Percentiles rank a stretch among this genome's conserved stretches.
These are phyloP conservation scores for Trissolcus basalis DNA, from an alignment of 1,140 invertebrate genomes.

Conservation along the genomic window DNA sequence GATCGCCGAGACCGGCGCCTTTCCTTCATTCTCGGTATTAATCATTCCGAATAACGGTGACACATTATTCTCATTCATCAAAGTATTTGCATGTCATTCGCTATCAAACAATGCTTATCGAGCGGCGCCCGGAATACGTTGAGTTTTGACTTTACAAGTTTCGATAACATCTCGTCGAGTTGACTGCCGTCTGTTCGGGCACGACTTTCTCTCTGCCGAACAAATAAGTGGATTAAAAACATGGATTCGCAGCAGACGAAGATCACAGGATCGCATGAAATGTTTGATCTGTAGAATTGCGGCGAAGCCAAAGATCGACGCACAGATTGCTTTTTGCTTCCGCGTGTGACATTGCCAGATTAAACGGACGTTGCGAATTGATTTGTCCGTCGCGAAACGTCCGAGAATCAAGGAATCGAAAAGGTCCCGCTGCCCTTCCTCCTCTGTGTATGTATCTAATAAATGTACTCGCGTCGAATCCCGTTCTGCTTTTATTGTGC, in stretches of 20 bases:
- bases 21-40: constrained; percentile 4
- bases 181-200: constrained; percentile 1
- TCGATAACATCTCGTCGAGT: constrained; percentile 13
- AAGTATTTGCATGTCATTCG: constrained; percentile 8
- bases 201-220: constrained; percentile 14
- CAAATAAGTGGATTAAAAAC: constrained; percentile 46
- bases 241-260: constrained; percentile 6
- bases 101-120: constrained; percentile 18
- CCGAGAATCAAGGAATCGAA: constrained; percentile 18
- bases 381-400: constrained; percentile 18
- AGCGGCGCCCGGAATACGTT: constrained; percentile 14
- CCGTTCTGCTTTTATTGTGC: constrained; percentile 24
- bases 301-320: constrained; percentile 24
- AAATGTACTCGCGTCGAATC: constrained; percentile 22
- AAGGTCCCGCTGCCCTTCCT: too few species aligned
- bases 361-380: constrained; percentile 38
- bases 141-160: constrained; percentile 12
- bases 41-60: constrained; percentile 13
- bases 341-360: constrained; percentile 38
- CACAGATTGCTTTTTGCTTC: constrained; percentile 39
- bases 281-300: constrained; percentile 39
- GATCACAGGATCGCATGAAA: constrained; percentile 24
- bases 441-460: constrained; percentile 8
- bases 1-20: too few species aligned
- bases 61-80: constrained; percentile 10